A percentile compares a stretch with the other conserved stretches of the same genome.
Conservation (phyloP, 2,888 invertebrate species). For the Drosophila anomalata region DNA sequence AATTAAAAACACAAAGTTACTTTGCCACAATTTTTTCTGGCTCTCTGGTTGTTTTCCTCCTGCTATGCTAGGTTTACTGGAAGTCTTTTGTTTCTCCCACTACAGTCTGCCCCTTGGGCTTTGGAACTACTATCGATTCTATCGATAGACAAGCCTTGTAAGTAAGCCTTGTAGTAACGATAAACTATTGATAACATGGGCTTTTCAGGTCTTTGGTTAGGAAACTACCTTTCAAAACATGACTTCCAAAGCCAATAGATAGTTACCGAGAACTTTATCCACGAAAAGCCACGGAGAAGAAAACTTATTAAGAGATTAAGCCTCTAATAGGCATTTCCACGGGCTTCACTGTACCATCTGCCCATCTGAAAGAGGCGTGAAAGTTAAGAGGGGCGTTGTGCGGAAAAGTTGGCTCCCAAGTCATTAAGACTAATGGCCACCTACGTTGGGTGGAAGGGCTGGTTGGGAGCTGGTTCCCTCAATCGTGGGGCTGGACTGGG, state of each 20-base stretch:
- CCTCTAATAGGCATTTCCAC: not conserved
- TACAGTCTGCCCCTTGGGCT: not conserved
- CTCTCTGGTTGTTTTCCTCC: not conserved
- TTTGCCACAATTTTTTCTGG: slow-evolving; percentile 52
- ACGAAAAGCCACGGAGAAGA: not conserved
- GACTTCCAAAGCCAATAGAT: not conserved
- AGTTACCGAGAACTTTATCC: not conserved
- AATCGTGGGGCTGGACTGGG: slow-evolving; percentile 1
- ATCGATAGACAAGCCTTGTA: not conserved
- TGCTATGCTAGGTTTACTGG: not conserved
- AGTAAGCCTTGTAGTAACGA: too few species aligned
- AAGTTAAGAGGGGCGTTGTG: slow-evolving; percentile 3
- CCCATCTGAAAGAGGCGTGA: slow-evolving; percentile 7
- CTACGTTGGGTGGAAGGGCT: slow-evolving; percentile 44
- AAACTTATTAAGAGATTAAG: not conserved
- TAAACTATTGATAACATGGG: not conserved
- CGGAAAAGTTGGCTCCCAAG: slow-evolving; percentile 50
- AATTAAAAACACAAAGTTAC: slow-evolving; percentile 55
- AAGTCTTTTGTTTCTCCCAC: not conserved
- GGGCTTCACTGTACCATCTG: slow-evolving; percentile 34
- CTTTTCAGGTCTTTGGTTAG: not conserved
- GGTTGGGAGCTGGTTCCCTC: not conserved
- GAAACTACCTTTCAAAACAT: not conserved
- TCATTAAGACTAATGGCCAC: slow-evolving; percentile 80
- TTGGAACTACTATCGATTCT: not conserved